These are phyloP conservation scores for Xiphias gladius DNA, from an alignment of 2,113 vertebrate species.

Conservation along the genomic window DNA sequence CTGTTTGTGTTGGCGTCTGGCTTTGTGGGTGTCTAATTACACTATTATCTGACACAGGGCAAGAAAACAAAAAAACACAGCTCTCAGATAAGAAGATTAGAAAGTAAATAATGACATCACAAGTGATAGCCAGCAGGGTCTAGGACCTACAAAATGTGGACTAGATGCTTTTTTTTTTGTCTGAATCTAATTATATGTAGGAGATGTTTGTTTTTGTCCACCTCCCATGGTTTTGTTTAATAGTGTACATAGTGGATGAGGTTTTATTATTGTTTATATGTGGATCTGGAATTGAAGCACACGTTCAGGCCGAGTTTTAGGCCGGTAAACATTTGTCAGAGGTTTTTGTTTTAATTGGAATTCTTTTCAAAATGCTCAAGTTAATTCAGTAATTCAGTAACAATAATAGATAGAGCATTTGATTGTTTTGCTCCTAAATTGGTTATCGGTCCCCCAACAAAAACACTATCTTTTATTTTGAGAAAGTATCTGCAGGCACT, in stretches of 20 bases:
- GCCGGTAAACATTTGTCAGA: background rate
- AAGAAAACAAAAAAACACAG: conserved; percentile 58
- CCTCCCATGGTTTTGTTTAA: conserved; percentile 55
- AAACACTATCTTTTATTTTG: background rate
- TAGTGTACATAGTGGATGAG: conserved; percentile 24
- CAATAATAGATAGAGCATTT: conserved; percentile 5
- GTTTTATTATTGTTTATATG: conserved; percentile 54
- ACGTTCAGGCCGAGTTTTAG: conserved; percentile 19
- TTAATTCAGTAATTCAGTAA: background rate
- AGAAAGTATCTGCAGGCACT: background rate
- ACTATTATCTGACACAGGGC: conserved; percentile 29
- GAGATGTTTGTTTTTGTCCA: conserved; percentile 57
- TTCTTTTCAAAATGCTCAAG: conserved; percentile 5
- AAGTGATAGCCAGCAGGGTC: conserved; percentile 19
- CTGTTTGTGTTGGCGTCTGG: conserved; percentile 60
- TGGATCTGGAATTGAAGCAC: conserved; percentile 32
- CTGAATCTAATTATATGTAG: conserved; percentile 48
- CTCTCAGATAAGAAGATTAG: conserved; percentile 48
- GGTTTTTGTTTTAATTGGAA: conserved; percentile 40
- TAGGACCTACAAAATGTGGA: conserved; percentile 33
- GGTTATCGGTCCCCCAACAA: background rate
- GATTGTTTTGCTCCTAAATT: conserved; percentile 8
- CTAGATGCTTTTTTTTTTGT: conserved; percentile 38
- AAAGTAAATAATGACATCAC: conserved; percentile 50
- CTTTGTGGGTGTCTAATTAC: conserved; percentile 54